These are phyloP conservation scores for Perca flavescens DNA, from an alignment of 2,113 vertebrate genomes.

Conservation along the genomic window DNA sequence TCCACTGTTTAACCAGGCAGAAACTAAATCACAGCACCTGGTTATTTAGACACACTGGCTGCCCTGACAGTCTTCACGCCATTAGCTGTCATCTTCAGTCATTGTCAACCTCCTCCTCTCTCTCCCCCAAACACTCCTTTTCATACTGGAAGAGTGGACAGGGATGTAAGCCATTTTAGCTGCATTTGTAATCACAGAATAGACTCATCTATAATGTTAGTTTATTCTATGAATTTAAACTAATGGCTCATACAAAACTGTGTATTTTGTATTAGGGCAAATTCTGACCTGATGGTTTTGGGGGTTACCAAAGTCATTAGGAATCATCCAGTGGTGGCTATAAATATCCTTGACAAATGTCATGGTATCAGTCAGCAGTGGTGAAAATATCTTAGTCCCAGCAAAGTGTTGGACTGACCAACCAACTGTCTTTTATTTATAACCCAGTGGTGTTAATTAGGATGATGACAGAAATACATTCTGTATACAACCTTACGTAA, in stretches of 20 bases:
- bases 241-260: too few species aligned
- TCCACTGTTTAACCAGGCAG: conserved; percentile 78
- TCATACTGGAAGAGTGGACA: not conserved
- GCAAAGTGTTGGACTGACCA: conserved; percentile 5
- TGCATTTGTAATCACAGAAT: not conserved
- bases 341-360: conserved; percentile 1
- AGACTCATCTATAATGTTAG: not conserved
- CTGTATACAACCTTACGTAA: conserved; percentile 58
- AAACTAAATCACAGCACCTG: conserved; percentile 74
- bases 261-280: not conserved
- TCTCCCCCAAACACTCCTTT: conserved; percentile 9
- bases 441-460: conserved; percentile 31
- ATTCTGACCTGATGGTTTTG: not conserved
- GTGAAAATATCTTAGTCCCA: not conserved
- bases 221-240: not conserved
- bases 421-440: conserved; percentile 36
- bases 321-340: not conserved
- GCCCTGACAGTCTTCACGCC: conserved; percentile 60
- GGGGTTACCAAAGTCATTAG: not conserved
- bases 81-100: conserved; percentile 71
- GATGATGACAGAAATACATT: conserved; percentile 41
- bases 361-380: not conserved
- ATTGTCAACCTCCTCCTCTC: conserved; percentile 60
- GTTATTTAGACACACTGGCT: conserved; percentile 70
- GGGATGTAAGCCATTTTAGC: not conserved